phyloP scores from a whole-genome alignment of 2,888 invertebrate species.

The Lasius fuliginosus region DNA sequence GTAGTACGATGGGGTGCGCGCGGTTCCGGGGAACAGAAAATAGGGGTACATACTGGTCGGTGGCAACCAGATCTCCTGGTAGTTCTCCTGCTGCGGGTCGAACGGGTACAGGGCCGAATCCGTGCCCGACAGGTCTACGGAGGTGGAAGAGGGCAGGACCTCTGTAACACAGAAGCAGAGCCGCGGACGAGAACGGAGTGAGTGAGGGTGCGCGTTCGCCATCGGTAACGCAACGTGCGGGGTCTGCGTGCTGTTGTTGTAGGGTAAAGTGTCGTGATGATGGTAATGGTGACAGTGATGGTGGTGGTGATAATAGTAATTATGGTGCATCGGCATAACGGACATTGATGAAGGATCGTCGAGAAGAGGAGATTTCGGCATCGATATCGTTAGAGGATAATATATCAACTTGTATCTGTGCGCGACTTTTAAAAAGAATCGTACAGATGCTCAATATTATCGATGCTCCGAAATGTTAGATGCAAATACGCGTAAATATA shows the following conservation, averaged over 20 bases:
- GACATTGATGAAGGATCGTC: slow-evolving; percentile 25
- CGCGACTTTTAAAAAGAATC: slow-evolving; percentile 30
- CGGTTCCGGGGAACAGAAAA: slow-evolving; percentile 89
- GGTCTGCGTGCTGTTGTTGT: slow-evolving; percentile 65
- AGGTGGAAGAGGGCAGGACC: slow-evolving; percentile 87
- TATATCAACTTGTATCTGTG: not conserved
- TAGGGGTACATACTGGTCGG: slow-evolving; percentile 88
- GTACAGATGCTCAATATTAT: slow-evolving; percentile 10
- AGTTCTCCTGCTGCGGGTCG: slow-evolving; percentile 87
- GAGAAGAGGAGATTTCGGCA: slow-evolving; percentile 16
- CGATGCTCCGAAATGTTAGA: not conserved
- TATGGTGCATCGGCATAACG: slow-evolving; percentile 36
- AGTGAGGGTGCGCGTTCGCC: slow-evolving; percentile 77
- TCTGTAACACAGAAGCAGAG: slow-evolving; percentile 88
- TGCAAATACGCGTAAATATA: not conserved
- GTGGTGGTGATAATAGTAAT: slow-evolving; percentile 35
- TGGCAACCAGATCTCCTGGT: slow-evolving; percentile 88
- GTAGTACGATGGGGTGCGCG: slow-evolving; percentile 83
- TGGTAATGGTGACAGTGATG: slow-evolving; percentile 47
- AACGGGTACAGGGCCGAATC: slow-evolving; percentile 88
- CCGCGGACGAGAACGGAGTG: slow-evolving; percentile 83
- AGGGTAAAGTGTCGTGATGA: slow-evolving; percentile 45
- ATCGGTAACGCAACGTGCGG: slow-evolving; percentile 70
- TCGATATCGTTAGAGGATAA: not conserved
- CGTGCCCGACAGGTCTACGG: slow-evolving; percentile 88